phyloP scores from a whole-genome alignment of 2,888 invertebrate genomes.

The Drosophila nr. medialis region DNA sequence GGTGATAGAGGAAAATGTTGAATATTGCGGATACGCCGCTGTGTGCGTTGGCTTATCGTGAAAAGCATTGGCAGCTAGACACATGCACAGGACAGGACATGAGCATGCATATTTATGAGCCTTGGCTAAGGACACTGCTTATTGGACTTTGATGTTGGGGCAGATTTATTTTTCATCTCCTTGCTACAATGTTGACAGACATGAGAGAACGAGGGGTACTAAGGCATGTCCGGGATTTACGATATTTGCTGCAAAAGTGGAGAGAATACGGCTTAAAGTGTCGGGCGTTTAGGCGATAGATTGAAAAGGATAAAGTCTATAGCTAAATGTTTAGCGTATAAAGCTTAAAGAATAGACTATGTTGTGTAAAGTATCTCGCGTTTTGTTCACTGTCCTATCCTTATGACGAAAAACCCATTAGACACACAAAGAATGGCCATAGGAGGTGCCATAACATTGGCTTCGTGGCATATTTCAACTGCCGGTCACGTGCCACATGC shows the following conservation, averaged over 20 bases:
- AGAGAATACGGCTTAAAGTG: not conserved
- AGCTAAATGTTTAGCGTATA: too few relatives aligned
- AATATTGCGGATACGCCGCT: conserved; percentile 63
- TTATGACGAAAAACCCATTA: conserved; percentile 34
- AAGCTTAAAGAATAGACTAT: not conserved
- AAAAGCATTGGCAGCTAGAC: conserved; percentile 32
- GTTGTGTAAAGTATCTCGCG: too few relatives aligned
- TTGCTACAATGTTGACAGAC: conserved; percentile 39
- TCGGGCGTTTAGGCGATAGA: too few relatives aligned
- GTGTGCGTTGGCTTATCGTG: conserved; percentile 52
- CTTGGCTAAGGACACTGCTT: conserved; percentile 51
- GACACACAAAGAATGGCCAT: conserved; percentile 47
- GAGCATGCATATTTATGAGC: conserved; percentile 73
- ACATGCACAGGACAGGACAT: conserved; percentile 37
- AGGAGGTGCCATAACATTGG: conserved; percentile 23
- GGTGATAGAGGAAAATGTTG: conserved; percentile 33
- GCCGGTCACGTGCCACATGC: conserved; percentile 32
- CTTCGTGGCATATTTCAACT: conserved; percentile 20
- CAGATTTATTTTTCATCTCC: conserved; percentile 46
- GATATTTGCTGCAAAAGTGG: not conserved
- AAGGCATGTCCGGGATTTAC: not conserved
- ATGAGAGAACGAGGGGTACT: not conserved
- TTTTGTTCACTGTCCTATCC: not conserved
- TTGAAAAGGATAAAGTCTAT: not conserved
- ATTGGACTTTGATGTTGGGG: conserved; percentile 50